These are phyloP conservation scores for Antechinus flavipes DNA, from an alignment of 2,113 vertebrate genomes.

Conservation along the genomic window DNA sequence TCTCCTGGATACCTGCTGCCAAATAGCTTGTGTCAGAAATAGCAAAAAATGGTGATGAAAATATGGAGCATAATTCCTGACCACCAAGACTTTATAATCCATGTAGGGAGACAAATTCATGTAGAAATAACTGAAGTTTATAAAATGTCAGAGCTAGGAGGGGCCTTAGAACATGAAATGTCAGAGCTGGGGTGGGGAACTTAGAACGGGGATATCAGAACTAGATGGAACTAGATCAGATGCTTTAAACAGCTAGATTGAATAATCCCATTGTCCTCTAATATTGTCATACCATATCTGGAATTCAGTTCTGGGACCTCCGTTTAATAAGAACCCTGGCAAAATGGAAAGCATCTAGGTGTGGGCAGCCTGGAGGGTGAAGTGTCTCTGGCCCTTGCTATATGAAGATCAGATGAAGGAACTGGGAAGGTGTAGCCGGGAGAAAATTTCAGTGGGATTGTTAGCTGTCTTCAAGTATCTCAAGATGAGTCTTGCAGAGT, in stretches of 20 bases:
- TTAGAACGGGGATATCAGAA: not conserved
- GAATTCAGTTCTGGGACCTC: not conserved
- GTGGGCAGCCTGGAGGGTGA: not conserved
- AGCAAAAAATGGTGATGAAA: not conserved
- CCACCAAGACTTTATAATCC: not conserved
- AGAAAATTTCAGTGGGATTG: not conserved
- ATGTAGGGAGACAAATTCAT: not conserved
- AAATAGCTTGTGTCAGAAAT: not conserved
- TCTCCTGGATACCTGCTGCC: not conserved
- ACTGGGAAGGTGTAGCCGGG: not conserved
- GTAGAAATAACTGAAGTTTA: not conserved
- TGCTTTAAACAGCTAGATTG: not conserved
- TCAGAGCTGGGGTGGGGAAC: not conserved
- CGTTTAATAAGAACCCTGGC: not conserved
- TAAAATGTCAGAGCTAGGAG: not conserved
- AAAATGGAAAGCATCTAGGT: not conserved
- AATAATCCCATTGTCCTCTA: not conserved
- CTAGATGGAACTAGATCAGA: not conserved
- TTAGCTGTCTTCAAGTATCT: not conserved
- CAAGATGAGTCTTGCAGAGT: not conserved
- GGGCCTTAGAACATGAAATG: not conserved
- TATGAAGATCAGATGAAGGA: not conserved
- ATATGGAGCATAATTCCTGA: not conserved
- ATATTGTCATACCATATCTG: not conserved
- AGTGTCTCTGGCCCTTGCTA: not conserved